These are phyloP conservation scores for Paramormyrops kingsleyae DNA, from an alignment of 2,113 vertebrate species.

Conservation along the genomic window DNA sequence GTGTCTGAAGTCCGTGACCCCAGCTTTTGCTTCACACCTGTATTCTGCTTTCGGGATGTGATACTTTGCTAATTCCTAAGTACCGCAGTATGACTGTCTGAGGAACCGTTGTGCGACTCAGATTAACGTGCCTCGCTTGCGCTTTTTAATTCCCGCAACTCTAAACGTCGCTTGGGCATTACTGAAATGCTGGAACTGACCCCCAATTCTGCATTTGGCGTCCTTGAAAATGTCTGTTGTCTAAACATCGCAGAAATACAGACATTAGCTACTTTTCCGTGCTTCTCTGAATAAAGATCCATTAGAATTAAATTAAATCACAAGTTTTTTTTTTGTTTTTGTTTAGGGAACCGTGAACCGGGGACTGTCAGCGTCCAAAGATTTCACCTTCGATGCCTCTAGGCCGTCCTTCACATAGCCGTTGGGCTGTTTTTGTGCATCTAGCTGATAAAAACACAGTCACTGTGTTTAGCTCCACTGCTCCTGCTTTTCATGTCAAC, in stretches of 20 bases:
- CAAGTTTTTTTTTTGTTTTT: background rate
- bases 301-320: background rate
- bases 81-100: background rate
- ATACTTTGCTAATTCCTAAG: background rate
- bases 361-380: background rate
- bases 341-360: background rate
- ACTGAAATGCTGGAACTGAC: background rate
- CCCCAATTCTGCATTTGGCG: background rate
- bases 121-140: background rate
- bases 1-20: constrained; percentile 24
- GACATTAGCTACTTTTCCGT: background rate
- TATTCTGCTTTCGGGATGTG: background rate
- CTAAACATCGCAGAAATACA: background rate
- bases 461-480: background rate
- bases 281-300: background rate
- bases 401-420: background rate
- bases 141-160: background rate
- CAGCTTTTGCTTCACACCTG: background rate
- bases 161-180: background rate
- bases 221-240: background rate
- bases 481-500: background rate
- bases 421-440: background rate
- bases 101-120: background rate
- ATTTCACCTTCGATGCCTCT: background rate
- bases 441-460: background rate